Percentiles rank a stretch among this genome's conserved stretches.
These are phyloP conservation scores for Oncorhynchus tshawytscha DNA, from an alignment of 2,113 vertebrate species.

Conservation along the genomic window DNA sequence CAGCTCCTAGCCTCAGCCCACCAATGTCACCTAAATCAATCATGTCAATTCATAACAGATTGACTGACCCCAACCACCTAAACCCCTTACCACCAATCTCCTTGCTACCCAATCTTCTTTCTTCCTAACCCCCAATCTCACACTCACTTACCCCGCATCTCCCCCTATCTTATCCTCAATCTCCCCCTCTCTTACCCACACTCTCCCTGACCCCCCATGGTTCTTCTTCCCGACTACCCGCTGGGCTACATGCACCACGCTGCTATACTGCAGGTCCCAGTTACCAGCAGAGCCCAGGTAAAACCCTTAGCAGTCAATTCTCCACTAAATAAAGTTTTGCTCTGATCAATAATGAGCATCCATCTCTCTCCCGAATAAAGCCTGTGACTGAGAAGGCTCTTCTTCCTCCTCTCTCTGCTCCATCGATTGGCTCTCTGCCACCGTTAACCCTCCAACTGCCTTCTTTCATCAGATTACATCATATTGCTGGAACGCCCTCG, in stretches of 20 bases:
- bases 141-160: no score
- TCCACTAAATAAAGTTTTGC: constrained; percentile 71
- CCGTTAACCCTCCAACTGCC: constrained; percentile 50
- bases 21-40: no score
- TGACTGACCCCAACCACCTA: constrained; percentile 27
- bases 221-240: constrained; percentile 51
- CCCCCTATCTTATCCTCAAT: constrained; percentile 4
- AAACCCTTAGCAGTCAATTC: constrained; percentile 68
- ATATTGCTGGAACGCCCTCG: constrained; percentile 68
- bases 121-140: constrained; percentile 38
- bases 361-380: constrained; percentile 44
- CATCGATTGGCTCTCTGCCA: constrained; percentile 52
- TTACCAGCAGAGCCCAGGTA: constrained; percentile 60
- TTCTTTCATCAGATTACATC: constrained; percentile 79
- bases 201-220: constrained; percentile 3
- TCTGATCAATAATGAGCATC: constrained; percentile 68
- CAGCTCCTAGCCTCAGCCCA: no score
- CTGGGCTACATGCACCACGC: background rate
- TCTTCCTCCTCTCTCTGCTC: constrained; percentile 36
- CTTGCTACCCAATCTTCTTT: constrained; percentile 57
- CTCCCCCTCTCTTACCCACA: constrained; percentile 6
- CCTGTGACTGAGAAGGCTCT: constrained; percentile 50
- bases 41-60: background rate
- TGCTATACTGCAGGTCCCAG: constrained; percentile 47
- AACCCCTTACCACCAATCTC: constrained; percentile 38